Evolutionary conservation across 2,113 vertebrate species (phyloP).

Genomic region (Caretta caretta): DNA sequence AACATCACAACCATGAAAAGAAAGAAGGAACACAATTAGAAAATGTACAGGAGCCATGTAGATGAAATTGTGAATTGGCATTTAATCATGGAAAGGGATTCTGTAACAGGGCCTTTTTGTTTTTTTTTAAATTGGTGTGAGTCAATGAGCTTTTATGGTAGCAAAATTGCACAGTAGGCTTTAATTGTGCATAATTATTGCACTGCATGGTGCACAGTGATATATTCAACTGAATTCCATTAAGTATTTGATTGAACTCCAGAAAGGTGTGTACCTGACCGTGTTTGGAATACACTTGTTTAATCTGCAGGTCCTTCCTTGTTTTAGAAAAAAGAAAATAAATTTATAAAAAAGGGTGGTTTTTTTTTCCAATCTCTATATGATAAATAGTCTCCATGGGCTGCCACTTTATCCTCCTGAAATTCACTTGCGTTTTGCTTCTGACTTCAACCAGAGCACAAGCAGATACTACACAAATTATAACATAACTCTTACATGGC

Average conservation of each 20-base stretch:
- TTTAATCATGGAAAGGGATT: slow-evolving; percentile 63
- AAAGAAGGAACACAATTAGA: slow-evolving; percentile 40
- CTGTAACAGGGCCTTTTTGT: slow-evolving; percentile 45
- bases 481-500: background rate
- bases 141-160: slow-evolving; percentile 67
- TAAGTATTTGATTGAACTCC: slow-evolving; percentile 56
- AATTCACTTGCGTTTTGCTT: background rate
- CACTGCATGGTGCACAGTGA: slow-evolving; percentile 67
- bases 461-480: background rate
- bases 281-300: slow-evolving; percentile 45
- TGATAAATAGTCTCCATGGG: background rate
- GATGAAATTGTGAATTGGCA: slow-evolving; percentile 61
- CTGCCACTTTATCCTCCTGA: slow-evolving; percentile 9
- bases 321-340: slow-evolving; percentile 6
- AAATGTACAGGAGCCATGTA: slow-evolving; percentile 50
- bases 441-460: background rate
- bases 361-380: background rate
- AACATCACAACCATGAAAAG: slow-evolving; percentile 32
- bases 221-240: slow-evolving; percentile 63
- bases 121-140: slow-evolving; percentile 68
- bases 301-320: background rate
- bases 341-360: background rate
- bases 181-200: slow-evolving; percentile 82
- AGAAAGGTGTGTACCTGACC: slow-evolving; percentile 41
- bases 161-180: slow-evolving; percentile 77